Conservation (phyloP, 2,888 invertebrate species). For the Cheilosia grossa region DNA sequence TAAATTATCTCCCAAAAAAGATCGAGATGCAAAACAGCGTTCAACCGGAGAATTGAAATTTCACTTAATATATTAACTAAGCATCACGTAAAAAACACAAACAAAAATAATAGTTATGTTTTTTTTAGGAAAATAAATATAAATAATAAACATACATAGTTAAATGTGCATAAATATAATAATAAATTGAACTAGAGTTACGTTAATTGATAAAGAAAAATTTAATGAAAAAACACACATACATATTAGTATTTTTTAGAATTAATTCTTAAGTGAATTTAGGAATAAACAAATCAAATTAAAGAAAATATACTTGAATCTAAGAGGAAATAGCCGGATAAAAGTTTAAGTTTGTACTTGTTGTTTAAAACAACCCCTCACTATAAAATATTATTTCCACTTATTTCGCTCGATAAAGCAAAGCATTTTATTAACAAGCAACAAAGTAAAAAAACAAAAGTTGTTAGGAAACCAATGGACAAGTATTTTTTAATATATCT, state of each 20-base stretch:
- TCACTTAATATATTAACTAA: conserved; percentile 69
- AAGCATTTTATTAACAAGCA: conserved; percentile 7
- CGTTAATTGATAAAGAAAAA: conserved; percentile 57
- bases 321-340: conserved; percentile 50
- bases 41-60: conserved; percentile 64
- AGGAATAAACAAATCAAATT: conserved; percentile 60
- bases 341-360: conserved; percentile 64
- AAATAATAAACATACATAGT: conserved; percentile 68
- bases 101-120: conserved; percentile 55
- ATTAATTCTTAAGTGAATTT: conserved; percentile 64
- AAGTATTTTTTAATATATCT: conserved; percentile 67
- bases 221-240: conserved; percentile 53
- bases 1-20: conserved; percentile 67
- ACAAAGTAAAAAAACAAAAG: conserved; percentile 8
- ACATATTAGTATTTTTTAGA: conserved; percentile 72
- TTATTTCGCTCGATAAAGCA: conserved; percentile 41
- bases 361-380: conserved; percentile 69
- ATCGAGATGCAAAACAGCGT: conserved; percentile 53
- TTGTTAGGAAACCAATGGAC: conserved; percentile 47
- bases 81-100: conserved; percentile 59
- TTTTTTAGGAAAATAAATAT: conserved; percentile 70
- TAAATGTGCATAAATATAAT: conserved; percentile 69
- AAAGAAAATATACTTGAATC: conserved; percentile 68
- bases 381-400: conserved; percentile 49
- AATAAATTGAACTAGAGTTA: conserved; percentile 65